A percentile compares a stretch with the other conserved stretches of the same genome.
Evolutionary conservation across 2,888 invertebrate species (phyloP).

Genomic region (Leptura quadrifasciata): DNA sequence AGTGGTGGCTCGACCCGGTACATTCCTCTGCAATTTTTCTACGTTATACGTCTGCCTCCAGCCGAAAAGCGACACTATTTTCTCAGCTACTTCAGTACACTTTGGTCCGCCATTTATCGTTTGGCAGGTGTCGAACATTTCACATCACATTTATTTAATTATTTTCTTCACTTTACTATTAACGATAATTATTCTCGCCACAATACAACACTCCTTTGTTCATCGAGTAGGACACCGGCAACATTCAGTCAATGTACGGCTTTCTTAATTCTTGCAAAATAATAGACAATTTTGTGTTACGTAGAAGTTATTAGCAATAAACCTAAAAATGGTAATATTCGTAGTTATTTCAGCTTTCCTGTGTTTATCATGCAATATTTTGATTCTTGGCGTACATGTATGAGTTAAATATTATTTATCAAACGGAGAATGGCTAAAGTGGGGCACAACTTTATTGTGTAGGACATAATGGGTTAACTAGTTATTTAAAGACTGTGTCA

Average conservation of each 20-base stretch:
- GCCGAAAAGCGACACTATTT: constrained; percentile 84
- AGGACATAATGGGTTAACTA: too few relatives aligned
- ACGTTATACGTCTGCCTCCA: constrained; percentile 89
- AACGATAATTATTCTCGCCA: neutral
- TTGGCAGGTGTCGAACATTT: constrained; percentile 70
- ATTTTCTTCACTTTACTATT: constrained; percentile 29
- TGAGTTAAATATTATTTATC: neutral
- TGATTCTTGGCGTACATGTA: constrained; percentile 5
- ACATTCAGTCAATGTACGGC: constrained; percentile 16
- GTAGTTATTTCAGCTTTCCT: neutral
- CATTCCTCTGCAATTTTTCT: constrained; percentile 83
- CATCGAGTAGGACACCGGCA: neutral
- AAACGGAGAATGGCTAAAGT: neutral
- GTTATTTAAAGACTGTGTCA: too few relatives aligned
- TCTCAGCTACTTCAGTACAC: constrained; percentile 86
- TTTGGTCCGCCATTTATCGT: constrained; percentile 73
- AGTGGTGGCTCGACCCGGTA: constrained; percentile 74
- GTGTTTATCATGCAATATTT: constrained; percentile 11
- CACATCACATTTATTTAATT: constrained; percentile 60
- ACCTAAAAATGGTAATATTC: constrained; percentile 27
- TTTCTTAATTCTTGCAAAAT: constrained; percentile 24
- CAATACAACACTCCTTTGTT: constrained; percentile 5
- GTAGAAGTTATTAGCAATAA: constrained; percentile 11
- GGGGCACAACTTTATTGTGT: neutral
- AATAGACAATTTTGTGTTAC: constrained; percentile 12